These are phyloP conservation scores for Sympetrum striolatum DNA, from an alignment of 2,888 invertebrate species.

Conservation along the genomic window DNA sequence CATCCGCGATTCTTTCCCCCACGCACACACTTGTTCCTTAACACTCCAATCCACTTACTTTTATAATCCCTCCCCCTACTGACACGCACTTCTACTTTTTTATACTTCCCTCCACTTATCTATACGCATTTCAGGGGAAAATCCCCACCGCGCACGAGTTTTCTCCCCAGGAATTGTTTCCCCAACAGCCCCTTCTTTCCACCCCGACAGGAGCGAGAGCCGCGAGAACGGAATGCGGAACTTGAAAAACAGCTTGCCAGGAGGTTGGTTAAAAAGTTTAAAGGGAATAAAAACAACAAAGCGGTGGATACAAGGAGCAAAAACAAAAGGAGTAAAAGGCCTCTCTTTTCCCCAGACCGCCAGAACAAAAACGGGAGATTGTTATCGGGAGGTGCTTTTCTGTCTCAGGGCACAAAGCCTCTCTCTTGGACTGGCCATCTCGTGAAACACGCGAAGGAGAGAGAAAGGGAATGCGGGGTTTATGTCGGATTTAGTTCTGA, in stretches of 20 bases:
- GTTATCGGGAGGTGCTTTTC: background rate
- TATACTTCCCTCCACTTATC: background rate
- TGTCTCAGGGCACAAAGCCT: background rate
- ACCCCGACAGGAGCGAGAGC: background rate
- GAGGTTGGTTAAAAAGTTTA: background rate
- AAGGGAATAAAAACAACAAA: background rate
- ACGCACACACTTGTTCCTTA: no score
- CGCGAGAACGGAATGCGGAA: background rate
- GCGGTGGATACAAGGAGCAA: background rate
- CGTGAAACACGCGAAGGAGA: background rate
- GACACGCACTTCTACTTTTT: background rate
- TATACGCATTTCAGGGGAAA: background rate
- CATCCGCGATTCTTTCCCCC: no score
- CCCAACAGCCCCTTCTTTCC: background rate
- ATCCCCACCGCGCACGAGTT: background rate
- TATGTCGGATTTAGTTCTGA: background rate
- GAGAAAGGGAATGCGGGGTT: background rate
- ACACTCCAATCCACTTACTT: background rate
- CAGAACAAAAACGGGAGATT: background rate
- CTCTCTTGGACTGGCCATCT: background rate
- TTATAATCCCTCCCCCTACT: background rate
- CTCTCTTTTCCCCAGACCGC: background rate
- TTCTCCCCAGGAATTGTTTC: background rate
- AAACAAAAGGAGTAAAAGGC: background rate
- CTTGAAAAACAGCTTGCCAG: background rate